Evolutionary conservation across 2,113 vertebrate species (phyloP).

Genomic region (Nyctereutes procyonoides): DNA sequence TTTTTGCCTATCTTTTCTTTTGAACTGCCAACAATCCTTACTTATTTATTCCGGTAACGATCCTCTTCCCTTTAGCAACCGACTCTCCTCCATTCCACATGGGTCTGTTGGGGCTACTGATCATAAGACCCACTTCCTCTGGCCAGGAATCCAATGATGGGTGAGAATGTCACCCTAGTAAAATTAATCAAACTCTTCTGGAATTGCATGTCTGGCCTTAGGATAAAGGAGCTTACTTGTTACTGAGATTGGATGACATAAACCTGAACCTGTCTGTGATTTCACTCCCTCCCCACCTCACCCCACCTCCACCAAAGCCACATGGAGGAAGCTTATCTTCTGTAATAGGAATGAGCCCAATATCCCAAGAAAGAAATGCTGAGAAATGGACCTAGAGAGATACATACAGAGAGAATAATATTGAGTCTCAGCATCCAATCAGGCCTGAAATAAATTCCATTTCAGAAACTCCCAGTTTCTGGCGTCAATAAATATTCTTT

Average conservation of each 20-base stretch:
- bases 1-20: not conserved
- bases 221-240: not conserved
- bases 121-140: not conserved
- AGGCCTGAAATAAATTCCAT: not conserved
- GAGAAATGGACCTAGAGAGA: not conserved
- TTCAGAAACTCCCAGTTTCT: not conserved
- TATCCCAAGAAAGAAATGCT: not conserved
- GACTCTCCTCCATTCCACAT: not conserved
- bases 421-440: not conserved
- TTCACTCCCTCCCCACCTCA: not conserved
- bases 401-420: not conserved
- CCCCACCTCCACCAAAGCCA: not conserved
- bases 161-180: not conserved
- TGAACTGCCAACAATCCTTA: not conserved
- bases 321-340: not conserved
- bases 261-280: not conserved
- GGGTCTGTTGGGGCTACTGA: not conserved
- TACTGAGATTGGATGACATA: not conserved
- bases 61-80: not conserved
- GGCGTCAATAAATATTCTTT: not conserved
- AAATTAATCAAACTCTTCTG: not conserved
- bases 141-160: not conserved
- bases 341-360: not conserved
- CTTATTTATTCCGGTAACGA: not conserved
- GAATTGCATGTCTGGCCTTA: not conserved